Conservation (phyloP, 2,888 invertebrate genomes). For the Leptothorax acervorum region DNA sequence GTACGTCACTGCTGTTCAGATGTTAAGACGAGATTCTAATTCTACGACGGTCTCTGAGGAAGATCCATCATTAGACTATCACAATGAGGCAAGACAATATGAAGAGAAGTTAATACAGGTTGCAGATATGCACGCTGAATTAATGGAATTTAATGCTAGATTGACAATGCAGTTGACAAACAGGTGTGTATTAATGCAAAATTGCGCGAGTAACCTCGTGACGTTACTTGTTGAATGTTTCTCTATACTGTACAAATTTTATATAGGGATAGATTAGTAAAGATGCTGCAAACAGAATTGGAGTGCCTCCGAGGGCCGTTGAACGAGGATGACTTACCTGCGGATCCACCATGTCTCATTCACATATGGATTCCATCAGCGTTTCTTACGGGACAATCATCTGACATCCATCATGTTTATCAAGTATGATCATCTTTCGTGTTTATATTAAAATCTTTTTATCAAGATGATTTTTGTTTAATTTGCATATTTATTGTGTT, state of each 20-base stretch:
- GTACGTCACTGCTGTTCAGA: constrained; percentile 95
- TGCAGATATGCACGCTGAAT: constrained; percentile 97
- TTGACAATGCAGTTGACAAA: constrained; percentile 90
- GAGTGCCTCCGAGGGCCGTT: constrained; percentile 89
- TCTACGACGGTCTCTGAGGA: constrained; percentile 80
- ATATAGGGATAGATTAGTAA: constrained; percentile 87
- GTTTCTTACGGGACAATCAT: constrained; percentile 91
- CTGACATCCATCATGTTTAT: constrained; percentile 95
- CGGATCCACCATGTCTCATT: constrained; percentile 87
- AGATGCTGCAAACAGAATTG: constrained; percentile 88
- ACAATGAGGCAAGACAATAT: constrained; percentile 92
- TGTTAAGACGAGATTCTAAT: constrained; percentile 89
- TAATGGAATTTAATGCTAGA: constrained; percentile 96
- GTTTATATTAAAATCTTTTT: background rate
- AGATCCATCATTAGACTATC: constrained; percentile 85
- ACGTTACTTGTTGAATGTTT: background rate
- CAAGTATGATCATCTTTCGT: constrained; percentile 88
- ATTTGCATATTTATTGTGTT: constrained; percentile 12
- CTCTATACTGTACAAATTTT: background rate
- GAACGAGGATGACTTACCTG: constrained; percentile 85
- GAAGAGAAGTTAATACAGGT: constrained; percentile 96
- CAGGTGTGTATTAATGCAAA: constrained; percentile 70
- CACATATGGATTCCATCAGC: constrained; percentile 96
- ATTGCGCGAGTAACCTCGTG: background rate
- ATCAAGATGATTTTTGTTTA: background rate